These are phyloP conservation scores for Alethe diademata DNA, from an alignment of 2,113 vertebrate species.

Conservation along the genomic window DNA sequence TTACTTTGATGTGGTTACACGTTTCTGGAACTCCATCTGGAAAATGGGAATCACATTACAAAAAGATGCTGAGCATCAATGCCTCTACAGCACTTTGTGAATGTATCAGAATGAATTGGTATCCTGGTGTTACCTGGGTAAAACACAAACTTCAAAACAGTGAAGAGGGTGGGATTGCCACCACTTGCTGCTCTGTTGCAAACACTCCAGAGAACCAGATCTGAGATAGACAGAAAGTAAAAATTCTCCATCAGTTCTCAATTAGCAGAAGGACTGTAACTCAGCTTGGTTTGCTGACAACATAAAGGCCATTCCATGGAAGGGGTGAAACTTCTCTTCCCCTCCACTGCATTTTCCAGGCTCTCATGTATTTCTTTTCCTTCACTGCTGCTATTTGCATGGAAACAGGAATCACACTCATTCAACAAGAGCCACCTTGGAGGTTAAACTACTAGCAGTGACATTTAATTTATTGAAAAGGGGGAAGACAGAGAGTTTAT, in stretches of 20 bases:
- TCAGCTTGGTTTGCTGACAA: background rate
- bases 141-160: background rate
- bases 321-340: background rate
- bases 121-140: background rate
- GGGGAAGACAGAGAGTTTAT: background rate
- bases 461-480: constrained; percentile 18
- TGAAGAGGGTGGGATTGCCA: background rate
- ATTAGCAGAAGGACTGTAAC: background rate
- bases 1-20: background rate
- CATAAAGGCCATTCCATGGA: background rate
- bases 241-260: background rate
- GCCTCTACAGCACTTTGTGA: background rate
- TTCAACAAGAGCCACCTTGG: background rate
- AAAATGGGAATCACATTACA: background rate
- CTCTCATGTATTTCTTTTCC: background rate
- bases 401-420: background rate
- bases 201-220: background rate
- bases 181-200: background rate
- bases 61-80: background rate
- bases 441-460: background rate
- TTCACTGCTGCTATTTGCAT: background rate
- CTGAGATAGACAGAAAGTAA: background rate
- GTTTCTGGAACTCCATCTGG: background rate
- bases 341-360: background rate
- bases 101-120: background rate